Evolutionary conservation across 2,888 invertebrate genomes (phyloP), one percentile per base, ranked within the genome.

Genomic region (Heteropelma amictum): DNA sequence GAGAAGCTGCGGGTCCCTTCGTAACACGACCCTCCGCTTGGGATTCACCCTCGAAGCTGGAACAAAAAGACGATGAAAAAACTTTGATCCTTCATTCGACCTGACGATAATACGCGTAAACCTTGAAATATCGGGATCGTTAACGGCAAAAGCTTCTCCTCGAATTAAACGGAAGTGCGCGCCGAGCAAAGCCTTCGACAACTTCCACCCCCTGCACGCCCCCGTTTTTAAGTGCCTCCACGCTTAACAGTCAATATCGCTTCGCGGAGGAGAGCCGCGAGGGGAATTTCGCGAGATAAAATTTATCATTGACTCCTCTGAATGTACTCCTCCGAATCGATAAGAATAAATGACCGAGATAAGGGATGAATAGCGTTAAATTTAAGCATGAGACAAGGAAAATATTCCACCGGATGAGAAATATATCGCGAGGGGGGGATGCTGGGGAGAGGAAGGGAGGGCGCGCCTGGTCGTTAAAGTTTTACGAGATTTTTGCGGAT

Each of bases 11-110:
- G 95, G 94, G 89, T 96, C 96, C 76, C 94, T 92, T 64, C 95
- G 91, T 63, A 96, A 90, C 8, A 94, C 91, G 61, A 96, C 94
- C 79, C 95, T 92, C 72, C 94, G 91, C 80, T 95, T 95, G 26
- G 95, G 92, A 73, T 88, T 89, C 79, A 92, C 91, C 80, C 92
- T 82, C 26, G 86, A 82, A 33, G 80, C 88, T 88, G 82, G 14
- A 83, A 84, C 51, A 14, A 70, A 76, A n/a, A n/a, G n/a, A n/a
- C n/a, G n/a, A n/a, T n/a, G 35, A 54, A 65, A 67, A 56, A 47
- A 67, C 56, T 67, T 67, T 68, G 68, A 68, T 68, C 40, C 51
- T 49, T 60, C 51, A 60, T 60, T 51, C 30, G 21, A 51, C 26
- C 51, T 23, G 12, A 40, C 38, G 47, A 38, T 58, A 21, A 30